Evolutionary conservation across 2,888 invertebrate genomes (phyloP), one percentile per base, ranked within the genome.

Genomic region (Sesia bembeciformis): DNA sequence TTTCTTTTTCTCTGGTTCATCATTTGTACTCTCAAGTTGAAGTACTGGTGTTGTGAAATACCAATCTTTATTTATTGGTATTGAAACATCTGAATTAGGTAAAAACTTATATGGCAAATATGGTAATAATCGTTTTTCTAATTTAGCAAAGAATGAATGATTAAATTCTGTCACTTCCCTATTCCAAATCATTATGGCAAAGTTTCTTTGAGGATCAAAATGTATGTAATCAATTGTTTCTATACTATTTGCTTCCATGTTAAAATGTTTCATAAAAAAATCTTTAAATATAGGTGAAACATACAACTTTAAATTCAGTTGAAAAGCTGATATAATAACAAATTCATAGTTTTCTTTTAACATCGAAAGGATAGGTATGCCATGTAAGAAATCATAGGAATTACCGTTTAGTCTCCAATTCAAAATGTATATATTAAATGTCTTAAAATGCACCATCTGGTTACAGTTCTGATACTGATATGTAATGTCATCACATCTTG

Each of bases 171-270:
- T 75, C 5, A 58, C 60, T 55, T 67, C 62, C 58, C 72, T 84
- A 52, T 78, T 68, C 78, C 84, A 87, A 49, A 79, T 55, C 71
- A 81, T 67, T 49, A 82, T 61, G 52, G 59, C 66, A 49, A 71
- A 23, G 23, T 23, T 23, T 23, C 58, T 70, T 79, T 79, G 4
- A 70, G 74, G 55, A 23, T 56, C 53, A 51, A 74, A 52, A 46
- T 60, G 57, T 49, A 54, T 60, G 49, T 57, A 56, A n/a, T 62
- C 56, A 58, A 64, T 65, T 52, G 68, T 62, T 54, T 53, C 52
- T 42, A 62, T 49, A 56, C 51, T 52, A 46, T 66, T 62, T 40
- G 66, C 55, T 53, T 62, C 58, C 5, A 74, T 55, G 59, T 64
- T 56, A 65, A 79, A 77, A 49, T 66, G 65, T 0, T 77, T 67